Percentiles rank a stretch among this genome's conserved stretches.
Conservation (phyloP, 1,140 invertebrate species). For the fruit fly (Drosophila melanogaster) region Release_6_plus_ISO1_MT NT_037436.4:8720501-8721000, state of each 20-base stretch:
- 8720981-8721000: conserved; percentile 65
- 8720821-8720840: conserved; percentile 49
- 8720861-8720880: conserved; percentile 5
- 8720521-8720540: conserved; percentile 69
- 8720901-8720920: conserved; percentile 48
- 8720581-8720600: conserved; percentile 68
- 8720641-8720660: conserved; percentile 57
- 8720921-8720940: background rate
- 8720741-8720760: conserved; percentile 67
- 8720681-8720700: conserved; percentile 52
- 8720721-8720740: conserved; percentile 55
- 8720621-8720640: conserved; percentile 58
- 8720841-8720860: conserved; percentile 41
- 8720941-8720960: conserved; percentile 33
- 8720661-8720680: conserved; percentile 66
- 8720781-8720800: conserved; percentile 64
- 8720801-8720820: conserved; percentile 51
- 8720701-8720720: conserved; percentile 30
- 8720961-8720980: conserved; percentile 70
- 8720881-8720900: conserved; percentile 61
- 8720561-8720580: conserved; percentile 65
- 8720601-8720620: conserved; percentile 63
- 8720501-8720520: conserved; percentile 75
- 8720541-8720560: conserved; percentile 73
- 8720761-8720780: conserved; percentile 69